Evolutionary conservation across 1,140 invertebrate genomes (phyloP), one percentile per base, ranked within the genome.

Genomic region (Pachyrhynchus sulphureomaculatus): DNA sequence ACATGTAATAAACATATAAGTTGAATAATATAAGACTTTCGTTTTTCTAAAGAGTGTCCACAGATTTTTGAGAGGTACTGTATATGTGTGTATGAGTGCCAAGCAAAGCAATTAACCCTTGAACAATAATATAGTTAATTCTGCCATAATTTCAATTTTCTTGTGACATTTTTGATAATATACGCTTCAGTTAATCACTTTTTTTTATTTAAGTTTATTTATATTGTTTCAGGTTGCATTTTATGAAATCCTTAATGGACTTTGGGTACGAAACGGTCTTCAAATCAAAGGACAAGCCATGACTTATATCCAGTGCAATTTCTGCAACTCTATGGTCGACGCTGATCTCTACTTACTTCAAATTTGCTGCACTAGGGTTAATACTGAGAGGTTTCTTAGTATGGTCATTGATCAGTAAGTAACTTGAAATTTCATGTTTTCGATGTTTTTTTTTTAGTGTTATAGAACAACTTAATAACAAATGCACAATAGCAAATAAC

Each of bases 241-340:
- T 77, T 93, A 96, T 76, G 95, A 98, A 82, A 96, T 98, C 67
- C 80, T 95, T 42, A 89, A 89, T 68, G 92, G 92, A 10, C 84
- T 97, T 69, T 98, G 96, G 96, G 92, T 98, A 21, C 83, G 95
- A 49, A 98, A 98, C 80, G 96, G 96, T 0, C 81, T 97, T 0
- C 96, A 98, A 82, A 98, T 98, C 66, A 95, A 95, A 78, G 95
- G 95, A 10, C 95, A 98, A 80, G 95, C 95, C 4, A 98, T 98
- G 93, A 98, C 96, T 15, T 99, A 98, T 74, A 94, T 98, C 65
- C 96, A 98, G 76, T 95, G 93, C 59, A 96, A 98, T 79, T 98
- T 98, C 79, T 97, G 94, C 79, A 97, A 96, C 77, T 97, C 95
- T 1, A 96, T 98, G 91, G 91, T 96, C 0, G 96, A 98, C 79